These are phyloP conservation scores for Oryctolagus cuniculus DNA, from an alignment of 2,113 vertebrate species.

Conservation along the genomic window mOryCun1.1 NC_091439.1:82757501-82758000, in stretches of 20 bases:
- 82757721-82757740: neutral
- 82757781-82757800: neutral
- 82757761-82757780: neutral
- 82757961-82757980: neutral
- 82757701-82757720: too few species aligned
- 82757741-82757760: neutral
- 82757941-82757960: neutral
- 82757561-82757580: too few species aligned
- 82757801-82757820: neutral
- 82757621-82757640: too few species aligned
- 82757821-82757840: neutral
- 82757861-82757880: neutral
- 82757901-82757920: neutral
- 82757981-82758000: neutral
- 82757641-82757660: too few species aligned
- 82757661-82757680: neutral
- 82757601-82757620: too few species aligned
- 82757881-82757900: neutral
- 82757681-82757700: neutral
- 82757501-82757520: too few species aligned
- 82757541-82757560: too few species aligned
- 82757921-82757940: neutral
- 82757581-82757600: too few species aligned
- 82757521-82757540: too few species aligned
- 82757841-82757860: neutral